phyloP scores from a whole-genome alignment of 2,888 invertebrate genomes.

The Cosmia pyralina region DNA sequence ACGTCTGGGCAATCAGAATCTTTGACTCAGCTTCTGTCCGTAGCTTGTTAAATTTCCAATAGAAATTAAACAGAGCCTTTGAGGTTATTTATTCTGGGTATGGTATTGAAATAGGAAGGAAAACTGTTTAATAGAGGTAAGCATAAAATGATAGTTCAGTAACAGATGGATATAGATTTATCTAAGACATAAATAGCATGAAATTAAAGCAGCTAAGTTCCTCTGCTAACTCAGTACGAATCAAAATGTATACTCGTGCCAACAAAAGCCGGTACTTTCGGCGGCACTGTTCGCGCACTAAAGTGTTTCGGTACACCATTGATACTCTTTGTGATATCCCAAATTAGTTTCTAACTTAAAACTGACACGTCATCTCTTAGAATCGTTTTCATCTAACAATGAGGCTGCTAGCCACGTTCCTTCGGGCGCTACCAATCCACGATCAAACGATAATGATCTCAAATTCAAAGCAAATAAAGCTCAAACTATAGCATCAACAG shows the following conservation, averaged over 20 bases:
- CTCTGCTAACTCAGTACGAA: slow-evolving; percentile 53
- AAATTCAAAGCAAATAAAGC: slow-evolving; percentile 78
- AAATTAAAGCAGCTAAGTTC: slow-evolving; percentile 56
- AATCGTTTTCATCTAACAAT: slow-evolving; percentile 88
- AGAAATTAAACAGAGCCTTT: neutral
- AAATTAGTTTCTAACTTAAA: slow-evolving; percentile 89
- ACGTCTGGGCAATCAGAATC: slow-evolving; percentile 62
- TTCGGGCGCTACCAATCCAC: slow-evolving; percentile 76
- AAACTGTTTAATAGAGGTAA: neutral
- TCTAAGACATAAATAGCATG: slow-evolving; percentile 47
- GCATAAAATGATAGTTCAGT: neutral
- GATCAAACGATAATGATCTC: slow-evolving; percentile 75
- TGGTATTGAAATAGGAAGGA: neutral
- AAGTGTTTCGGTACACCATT: slow-evolving; percentile 87
- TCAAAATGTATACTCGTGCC: slow-evolving; percentile 79
- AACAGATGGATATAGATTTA: slow-evolving; percentile 29
- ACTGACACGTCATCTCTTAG: slow-evolving; percentile 87
- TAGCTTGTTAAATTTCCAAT: neutral
- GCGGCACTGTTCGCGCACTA: slow-evolving; percentile 83
- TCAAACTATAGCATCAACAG: slow-evolving; percentile 78
- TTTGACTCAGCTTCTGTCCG: slow-evolving; percentile 60
- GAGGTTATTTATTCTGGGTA: neutral
- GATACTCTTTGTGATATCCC: slow-evolving; percentile 88
- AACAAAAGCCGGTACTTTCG: slow-evolving; percentile 78
- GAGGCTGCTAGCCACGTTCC: slow-evolving; percentile 85